Conservation (phyloP, 2,113 vertebrate species). For the Cacatua alba region DNA sequence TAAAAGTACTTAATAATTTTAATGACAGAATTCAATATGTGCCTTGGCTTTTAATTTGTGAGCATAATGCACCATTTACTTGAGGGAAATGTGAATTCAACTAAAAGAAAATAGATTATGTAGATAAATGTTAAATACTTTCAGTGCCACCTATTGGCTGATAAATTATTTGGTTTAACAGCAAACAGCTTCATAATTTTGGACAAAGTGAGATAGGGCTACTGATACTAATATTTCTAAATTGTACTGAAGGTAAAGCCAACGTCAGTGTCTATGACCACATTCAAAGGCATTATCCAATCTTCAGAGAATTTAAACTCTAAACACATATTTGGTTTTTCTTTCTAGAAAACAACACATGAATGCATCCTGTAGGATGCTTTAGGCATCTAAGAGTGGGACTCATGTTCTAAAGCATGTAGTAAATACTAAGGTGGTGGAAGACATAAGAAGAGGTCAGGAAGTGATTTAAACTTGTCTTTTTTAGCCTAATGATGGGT, state of each 20-base stretch:
- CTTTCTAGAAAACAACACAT: neutral
- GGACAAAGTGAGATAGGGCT: neutral
- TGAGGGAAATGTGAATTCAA: neutral
- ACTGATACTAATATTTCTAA: neutral
- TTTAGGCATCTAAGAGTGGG: neutral
- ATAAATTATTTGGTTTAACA: neutral
- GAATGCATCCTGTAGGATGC: neutral
- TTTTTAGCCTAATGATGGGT: neutral
- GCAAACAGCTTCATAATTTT: neutral
- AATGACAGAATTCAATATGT: neutral
- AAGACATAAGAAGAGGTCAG: neutral
- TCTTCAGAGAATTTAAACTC: neutral
- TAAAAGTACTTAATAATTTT: conserved; percentile 23
- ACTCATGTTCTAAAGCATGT: neutral
- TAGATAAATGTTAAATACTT: conserved; percentile 50
- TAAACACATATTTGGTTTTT: neutral
- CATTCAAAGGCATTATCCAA: neutral
- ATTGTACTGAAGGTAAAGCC: neutral
- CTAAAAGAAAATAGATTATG: neutral
- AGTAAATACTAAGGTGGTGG: neutral
- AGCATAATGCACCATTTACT: neutral
- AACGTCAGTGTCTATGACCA: neutral
- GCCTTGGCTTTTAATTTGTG: conserved; percentile 32
- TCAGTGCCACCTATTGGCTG: conserved; percentile 69
- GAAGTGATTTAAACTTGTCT: neutral